phyloP scores from a whole-genome alignment of 2,888 invertebrate genomes.

The Eupithecia pulchellata region DNA sequence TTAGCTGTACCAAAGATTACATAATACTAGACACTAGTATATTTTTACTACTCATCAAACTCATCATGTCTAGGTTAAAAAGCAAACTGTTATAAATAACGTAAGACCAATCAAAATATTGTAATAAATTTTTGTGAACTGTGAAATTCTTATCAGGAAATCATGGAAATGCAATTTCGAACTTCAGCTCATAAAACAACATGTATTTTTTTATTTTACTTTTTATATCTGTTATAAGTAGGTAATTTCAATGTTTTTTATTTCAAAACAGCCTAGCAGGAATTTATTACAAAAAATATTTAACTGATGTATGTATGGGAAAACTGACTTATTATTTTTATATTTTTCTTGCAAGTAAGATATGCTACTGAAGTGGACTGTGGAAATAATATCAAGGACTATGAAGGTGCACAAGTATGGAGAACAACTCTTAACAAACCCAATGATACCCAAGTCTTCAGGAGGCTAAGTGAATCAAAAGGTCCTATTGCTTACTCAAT shows the following conservation, averaged over 20 bases:
- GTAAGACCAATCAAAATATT: slow-evolving; percentile 2
- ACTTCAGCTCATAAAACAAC: slow-evolving; percentile 15
- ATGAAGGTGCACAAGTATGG: slow-evolving; percentile 60
- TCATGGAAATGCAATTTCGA: slow-evolving; percentile 6
- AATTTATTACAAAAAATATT: background rate
- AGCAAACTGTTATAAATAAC: background rate
- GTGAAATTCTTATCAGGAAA: slow-evolving; percentile 38
- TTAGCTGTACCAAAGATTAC: background rate
- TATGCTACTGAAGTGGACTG: slow-evolving; percentile 27
- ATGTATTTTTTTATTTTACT: slow-evolving; percentile 20
- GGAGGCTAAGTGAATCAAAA: slow-evolving; percentile 48
- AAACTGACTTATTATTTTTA: background rate
- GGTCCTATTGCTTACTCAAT: slow-evolving; percentile 43
- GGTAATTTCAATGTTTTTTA: background rate
- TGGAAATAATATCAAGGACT: slow-evolving; percentile 38
- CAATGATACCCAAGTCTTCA: slow-evolving; percentile 49
- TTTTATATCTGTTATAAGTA: background rate
- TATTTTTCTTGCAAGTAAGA: slow-evolving; percentile 38
- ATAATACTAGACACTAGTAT: too few relatives aligned
- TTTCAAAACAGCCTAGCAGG: background rate
- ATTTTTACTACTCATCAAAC: background rate
- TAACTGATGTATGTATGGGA: background rate
- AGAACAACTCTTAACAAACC: slow-evolving; percentile 41
- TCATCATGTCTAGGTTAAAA: background rate
- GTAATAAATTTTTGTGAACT: slow-evolving; percentile 13